Base-by-base conservation (phyloP, 2,888 invertebrate genomes). In the Nineta flava region DNA sequence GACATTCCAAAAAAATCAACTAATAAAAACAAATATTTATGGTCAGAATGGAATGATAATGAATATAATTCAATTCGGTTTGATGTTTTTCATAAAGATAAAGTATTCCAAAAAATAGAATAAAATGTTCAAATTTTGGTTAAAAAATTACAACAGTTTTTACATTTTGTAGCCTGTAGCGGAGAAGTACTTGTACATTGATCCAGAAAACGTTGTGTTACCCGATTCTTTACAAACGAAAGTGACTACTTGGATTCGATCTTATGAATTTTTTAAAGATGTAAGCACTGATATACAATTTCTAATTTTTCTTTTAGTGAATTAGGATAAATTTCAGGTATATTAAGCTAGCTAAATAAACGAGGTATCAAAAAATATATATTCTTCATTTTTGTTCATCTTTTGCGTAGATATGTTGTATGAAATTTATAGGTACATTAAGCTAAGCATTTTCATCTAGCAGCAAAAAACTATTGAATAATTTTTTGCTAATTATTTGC, bases 1-100 rank as follows among this genome's bases (percentile, higher is more conserved):
- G 13, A 46, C 26, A 46, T n/a, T 26, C 44, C 16, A 44, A 10
- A 10, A 1, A 21, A n/a, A 13, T 3, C 6, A 13, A 21, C 9
- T 9, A 21, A 21, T 9, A 45, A 13, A 45, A 19, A 9, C 16
- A 34, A 5, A 35, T 32, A 35, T 12, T 47, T 19, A 17, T 53
- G 53, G 56, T 55, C 54, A 6, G 63, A 63, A 54, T 65, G 64
- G 62, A 51, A 54, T n/a, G 64, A 65, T 54, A 53, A 54, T n/a
- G 60, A 60, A 12, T 34, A 64, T 9, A 62, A 62, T 53, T 38
- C 47, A 15, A 47, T 47, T 16, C 13, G 16, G 6, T 32, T 32
- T 35, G 38, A 35, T 9, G 35, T 35, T 10, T 47, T 47, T 16
- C 9, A 47, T 13, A 38, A 38, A 6, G 38, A 38, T 26, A 26